Percentiles rank a stretch among this genome's conserved stretches.
Conservation (phyloP, 2,113 vertebrate species). For the Tupaia tana region DNA sequence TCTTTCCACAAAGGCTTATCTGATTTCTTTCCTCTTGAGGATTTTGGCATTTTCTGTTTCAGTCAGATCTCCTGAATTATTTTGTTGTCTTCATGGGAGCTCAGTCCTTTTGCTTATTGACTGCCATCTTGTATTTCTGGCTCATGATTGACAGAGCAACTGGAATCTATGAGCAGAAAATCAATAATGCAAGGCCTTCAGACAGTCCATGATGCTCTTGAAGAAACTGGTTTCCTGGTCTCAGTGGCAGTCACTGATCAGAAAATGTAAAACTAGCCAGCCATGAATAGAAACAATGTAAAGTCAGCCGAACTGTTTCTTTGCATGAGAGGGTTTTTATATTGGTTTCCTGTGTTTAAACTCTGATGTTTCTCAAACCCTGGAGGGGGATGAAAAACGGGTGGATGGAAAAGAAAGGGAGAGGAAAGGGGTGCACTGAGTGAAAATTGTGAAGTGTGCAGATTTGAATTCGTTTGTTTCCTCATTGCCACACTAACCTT, state of each 20-base stretch:
- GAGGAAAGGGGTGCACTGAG: not conserved
- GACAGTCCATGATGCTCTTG: slow-evolving; percentile 88
- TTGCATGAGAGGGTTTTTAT: slow-evolving; percentile 86
- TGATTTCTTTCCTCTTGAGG: slow-evolving; percentile 67
- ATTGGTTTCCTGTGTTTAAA: slow-evolving; percentile 87
- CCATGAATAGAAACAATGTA: slow-evolving; percentile 92
- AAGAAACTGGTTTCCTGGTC: slow-evolving; percentile 92
- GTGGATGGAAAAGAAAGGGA: not conserved
- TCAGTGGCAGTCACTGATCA: slow-evolving; percentile 90
- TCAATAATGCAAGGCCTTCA: slow-evolving; percentile 92
- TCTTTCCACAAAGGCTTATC: slow-evolving; percentile 57
- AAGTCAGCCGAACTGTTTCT: slow-evolving; percentile 87
- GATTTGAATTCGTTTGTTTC: slow-evolving; percentile 86
- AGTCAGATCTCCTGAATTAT: slow-evolving; percentile 71
- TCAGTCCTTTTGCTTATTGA: slow-evolving; percentile 88
- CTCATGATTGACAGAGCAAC: slow-evolving; percentile 93
- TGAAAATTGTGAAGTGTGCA: slow-evolving; percentile 74
- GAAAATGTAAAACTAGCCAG: slow-evolving; percentile 93
- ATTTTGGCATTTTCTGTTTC: slow-evolving; percentile 66
- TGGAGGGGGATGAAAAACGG: slow-evolving; percentile 61
- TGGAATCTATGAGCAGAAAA: slow-evolving; percentile 91
- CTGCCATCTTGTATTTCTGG: slow-evolving; percentile 93
- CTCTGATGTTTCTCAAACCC: slow-evolving; percentile 78
- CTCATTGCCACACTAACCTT: slow-evolving; percentile 87
- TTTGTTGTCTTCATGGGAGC: slow-evolving; percentile 85